phyloP scores from a whole-genome alignment of 2,113 vertebrate species.

The Neopipo cinnamomea region DNA sequence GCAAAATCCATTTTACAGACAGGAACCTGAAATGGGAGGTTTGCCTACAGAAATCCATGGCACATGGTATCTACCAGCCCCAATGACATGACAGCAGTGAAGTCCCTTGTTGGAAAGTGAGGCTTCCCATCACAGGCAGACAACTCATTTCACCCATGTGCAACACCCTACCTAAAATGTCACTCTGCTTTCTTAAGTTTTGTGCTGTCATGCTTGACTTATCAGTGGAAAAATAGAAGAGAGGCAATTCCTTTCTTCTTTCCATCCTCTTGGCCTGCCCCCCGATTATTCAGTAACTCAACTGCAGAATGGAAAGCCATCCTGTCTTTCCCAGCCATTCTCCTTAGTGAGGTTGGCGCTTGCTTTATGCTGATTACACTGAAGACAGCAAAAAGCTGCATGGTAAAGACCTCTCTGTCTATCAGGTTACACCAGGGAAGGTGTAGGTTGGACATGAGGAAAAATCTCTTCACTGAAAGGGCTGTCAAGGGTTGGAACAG shows the following conservation, averaged over 20 bases:
- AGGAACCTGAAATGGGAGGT: neutral
- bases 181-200: neutral
- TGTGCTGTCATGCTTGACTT: neutral
- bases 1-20: neutral
- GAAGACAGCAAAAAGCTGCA: neutral
- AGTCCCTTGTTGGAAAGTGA: neutral
- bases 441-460: neutral
- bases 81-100: accelerated
- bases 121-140: neutral
- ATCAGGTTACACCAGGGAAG: neutral
- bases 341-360: neutral
- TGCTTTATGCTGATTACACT: neutral
- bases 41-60: neutral
- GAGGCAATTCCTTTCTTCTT: neutral
- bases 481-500: neutral
- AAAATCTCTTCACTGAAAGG: neutral
- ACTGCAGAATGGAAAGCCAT: neutral
- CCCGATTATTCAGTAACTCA: neutral
- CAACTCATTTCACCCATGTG: neutral
- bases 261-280: neutral
- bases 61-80: neutral
- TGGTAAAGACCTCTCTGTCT: neutral
- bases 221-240: neutral
- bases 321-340: neutral
- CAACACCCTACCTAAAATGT: neutral